Base-by-base conservation (phyloP, 1,140 invertebrate genomes). In the Neodiprion fabricii region DNA sequence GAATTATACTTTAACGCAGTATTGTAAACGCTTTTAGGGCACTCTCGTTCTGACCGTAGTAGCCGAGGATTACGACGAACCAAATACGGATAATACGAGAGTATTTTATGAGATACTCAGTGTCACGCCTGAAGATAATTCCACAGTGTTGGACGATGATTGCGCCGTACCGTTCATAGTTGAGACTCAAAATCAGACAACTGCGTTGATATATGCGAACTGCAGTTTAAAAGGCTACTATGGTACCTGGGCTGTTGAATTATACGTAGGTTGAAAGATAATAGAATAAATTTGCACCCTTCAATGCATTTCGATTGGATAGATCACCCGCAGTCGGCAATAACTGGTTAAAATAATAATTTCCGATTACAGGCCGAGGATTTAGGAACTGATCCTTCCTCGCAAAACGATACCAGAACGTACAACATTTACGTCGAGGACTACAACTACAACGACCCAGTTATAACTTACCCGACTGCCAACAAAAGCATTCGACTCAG, bases 1-100 rank as follows among this genome's bases (percentile, higher is more conserved):
- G 1, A 40, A 40, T 8, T 72, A 50, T 11, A 50, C 61, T 50
- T 73, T 49, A 9, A 9, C 61, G 40, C 28, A 48, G 67, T 67
- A 67, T 12, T 73, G 12, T n/a, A 1, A 21, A n/a, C 69, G 4
- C 7, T 21, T 75, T 73, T 76, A 89, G 88, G 83, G 80, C 10
- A 65, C 67, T 1, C 76, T 12, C n/a, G 70, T 70, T 81, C 82
- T 49, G 75, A 85, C 40, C 11, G 85, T 91, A 21, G 84, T 84
- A 70, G 90, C 89, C 0, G 83, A 83, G 1, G 89, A 90, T 79
- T 84, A 79, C 10, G 89, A 91, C 77, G 86, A 90, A 77, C 86
- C 86, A 1, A 81, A 84, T 75, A 90, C 88, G 0, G 74, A 86
- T 66, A 91, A 91, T 79, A 88, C 89, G 0, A 85, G 85, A 73